phyloP scores from a whole-genome alignment of 2,797 vertebrate genomes.

The Iguana delicatissima region DNA sequence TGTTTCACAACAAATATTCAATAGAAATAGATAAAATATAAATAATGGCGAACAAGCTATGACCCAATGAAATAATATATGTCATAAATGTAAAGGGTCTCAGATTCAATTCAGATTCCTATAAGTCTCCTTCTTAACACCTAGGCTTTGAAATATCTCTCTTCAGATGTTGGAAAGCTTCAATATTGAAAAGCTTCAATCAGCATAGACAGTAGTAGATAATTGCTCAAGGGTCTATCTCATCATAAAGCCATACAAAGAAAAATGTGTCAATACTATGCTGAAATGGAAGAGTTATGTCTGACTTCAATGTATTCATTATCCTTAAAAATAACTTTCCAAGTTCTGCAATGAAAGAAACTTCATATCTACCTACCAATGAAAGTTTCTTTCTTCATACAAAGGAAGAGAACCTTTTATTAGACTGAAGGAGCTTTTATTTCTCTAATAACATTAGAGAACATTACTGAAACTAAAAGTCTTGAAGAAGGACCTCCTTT shows the following conservation, averaged over 20 bases:
- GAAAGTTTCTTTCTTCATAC: not conserved
- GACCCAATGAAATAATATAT: not conserved
- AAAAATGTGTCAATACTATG: not conserved
- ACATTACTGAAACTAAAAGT: no score
- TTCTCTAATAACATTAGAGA: not conserved
- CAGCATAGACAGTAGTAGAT: not conserved
- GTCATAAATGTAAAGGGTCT: not conserved
- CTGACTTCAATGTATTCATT: not conserved
- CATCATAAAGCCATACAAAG: not conserved
- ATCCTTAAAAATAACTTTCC: not conserved
- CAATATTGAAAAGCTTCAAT: not conserved
- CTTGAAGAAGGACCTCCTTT: not conserved
- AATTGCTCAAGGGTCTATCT: not conserved
- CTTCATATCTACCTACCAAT: not conserved
- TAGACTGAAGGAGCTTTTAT: not conserved
- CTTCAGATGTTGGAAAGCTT: not conserved
- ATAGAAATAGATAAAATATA: not conserved
- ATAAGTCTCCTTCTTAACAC: not conserved
- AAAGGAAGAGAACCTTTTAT: not conserved
- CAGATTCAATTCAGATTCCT: not conserved
- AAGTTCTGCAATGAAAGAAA: not conserved
- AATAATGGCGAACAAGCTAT: not conserved
- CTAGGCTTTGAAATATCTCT: not conserved
- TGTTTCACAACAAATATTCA: not conserved
- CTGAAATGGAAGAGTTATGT: not conserved